A percentile compares a stretch with the other conserved stretches of the same genome.
phyloP scores from a whole-genome alignment of 1,140 invertebrate genomes.

The Polypedilum pembai region DNA sequence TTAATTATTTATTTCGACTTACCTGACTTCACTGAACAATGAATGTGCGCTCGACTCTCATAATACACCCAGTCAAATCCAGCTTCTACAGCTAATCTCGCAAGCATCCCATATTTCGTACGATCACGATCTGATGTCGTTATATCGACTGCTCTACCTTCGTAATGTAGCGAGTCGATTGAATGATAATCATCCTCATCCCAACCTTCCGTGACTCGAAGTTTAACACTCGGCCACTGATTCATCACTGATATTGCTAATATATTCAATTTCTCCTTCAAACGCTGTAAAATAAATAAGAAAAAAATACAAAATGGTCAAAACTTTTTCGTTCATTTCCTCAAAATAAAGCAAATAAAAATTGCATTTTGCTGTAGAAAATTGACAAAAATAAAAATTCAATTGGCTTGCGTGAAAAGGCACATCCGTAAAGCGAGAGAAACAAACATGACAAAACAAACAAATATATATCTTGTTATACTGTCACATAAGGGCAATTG shows the following conservation, averaged over 20 bases:
- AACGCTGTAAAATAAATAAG: constrained; percentile 61
- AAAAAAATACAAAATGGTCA: constrained; percentile 23
- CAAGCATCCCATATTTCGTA: constrained; percentile 91
- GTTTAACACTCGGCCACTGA: constrained; percentile 89
- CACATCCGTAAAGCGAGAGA: not conserved
- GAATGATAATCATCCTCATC: constrained; percentile 78
- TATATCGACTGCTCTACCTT: constrained; percentile 91
- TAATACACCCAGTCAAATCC: constrained; percentile 99
- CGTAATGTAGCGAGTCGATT: constrained; percentile 83
- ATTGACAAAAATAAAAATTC: not conserved
- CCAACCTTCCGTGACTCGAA: constrained; percentile 91
- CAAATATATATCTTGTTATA: not conserved
- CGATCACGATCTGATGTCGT: constrained; percentile 88
- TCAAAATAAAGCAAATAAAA: not conserved
- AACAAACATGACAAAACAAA: constrained; percentile 5
- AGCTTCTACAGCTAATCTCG: constrained; percentile 88
- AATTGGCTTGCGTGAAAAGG: not conserved
- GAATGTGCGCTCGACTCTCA: constrained; percentile 87
- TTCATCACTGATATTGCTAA: constrained; percentile 96
- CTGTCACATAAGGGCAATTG: constrained; percentile 22
- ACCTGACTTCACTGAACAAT: constrained; percentile 98
- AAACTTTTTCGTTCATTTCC: not conserved
- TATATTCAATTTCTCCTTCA: constrained; percentile 90
- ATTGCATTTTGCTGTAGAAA: not conserved
- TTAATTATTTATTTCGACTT: constrained; percentile 41